Conservation (phyloP, 2,888 invertebrate species). For the Heliconius charithonia region DNA sequence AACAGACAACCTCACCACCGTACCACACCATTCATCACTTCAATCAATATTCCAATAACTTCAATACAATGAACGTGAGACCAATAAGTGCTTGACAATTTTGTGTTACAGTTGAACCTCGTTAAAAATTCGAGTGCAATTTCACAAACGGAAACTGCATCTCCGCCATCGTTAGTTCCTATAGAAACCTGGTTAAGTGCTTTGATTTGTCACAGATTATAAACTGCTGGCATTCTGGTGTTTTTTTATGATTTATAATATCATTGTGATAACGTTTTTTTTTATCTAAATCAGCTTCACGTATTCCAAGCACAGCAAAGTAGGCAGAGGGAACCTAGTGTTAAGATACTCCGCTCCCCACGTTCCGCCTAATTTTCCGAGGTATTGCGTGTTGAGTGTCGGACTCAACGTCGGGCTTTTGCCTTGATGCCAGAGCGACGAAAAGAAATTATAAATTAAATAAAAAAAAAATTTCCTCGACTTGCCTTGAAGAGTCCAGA, state of each 20-base stretch:
- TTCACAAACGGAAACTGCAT: conserved; percentile 20
- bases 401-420: too few relatives aligned
- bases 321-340: too few relatives aligned
- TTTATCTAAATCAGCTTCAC: neutral
- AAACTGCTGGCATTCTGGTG: neutral
- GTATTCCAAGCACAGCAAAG: too few relatives aligned
- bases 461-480: too few relatives aligned
- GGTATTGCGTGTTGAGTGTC: too few relatives aligned
- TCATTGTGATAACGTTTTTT: neutral
- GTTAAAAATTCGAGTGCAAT: conserved; percentile 29
- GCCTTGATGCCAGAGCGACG: too few relatives aligned
- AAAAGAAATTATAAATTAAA: too few relatives aligned
- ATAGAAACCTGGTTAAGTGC: conserved; percentile 9
- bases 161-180: conserved; percentile 28
- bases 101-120: conserved; percentile 16
- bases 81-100: conserved; percentile 20
- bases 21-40: neutral
- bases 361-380: too few relatives aligned
- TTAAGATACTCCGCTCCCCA: too few relatives aligned
- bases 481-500: too few relatives aligned
- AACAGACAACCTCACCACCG: too few relatives aligned
- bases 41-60: conserved; percentile 16
- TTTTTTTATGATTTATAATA: neutral
- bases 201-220: conserved; percentile 23
- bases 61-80: conserved; percentile 9